Conservation (phyloP, 1,140 invertebrate genomes). For the Rhyacophila brunnea region DNA sequence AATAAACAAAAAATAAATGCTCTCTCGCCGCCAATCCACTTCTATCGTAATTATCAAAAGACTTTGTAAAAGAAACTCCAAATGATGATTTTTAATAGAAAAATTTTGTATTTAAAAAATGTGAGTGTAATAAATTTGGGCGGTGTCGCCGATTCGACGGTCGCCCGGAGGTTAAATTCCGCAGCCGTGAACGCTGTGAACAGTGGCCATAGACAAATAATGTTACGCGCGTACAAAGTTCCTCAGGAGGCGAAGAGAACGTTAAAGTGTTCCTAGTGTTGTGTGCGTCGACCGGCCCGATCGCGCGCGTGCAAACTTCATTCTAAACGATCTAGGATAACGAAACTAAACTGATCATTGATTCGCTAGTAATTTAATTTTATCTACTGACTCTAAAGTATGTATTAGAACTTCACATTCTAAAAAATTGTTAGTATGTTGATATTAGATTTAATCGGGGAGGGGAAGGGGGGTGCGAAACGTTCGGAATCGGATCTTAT, state of each 20-base stretch:
- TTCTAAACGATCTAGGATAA: conserved; percentile 35
- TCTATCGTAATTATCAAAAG: neutral
- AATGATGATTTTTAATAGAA: no score
- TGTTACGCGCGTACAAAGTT: conserved; percentile 34
- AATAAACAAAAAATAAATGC: conserved; percentile 8
- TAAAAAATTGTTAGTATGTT: conserved; percentile 32
- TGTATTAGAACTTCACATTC: conserved; percentile 27
- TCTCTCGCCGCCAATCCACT: conserved; percentile 10
- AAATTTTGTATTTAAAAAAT: neutral
- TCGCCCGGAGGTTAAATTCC: neutral
- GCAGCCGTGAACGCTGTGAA: conserved; percentile 7
- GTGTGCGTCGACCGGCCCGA: conserved; percentile 4
- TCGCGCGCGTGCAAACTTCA: conserved; percentile 21
- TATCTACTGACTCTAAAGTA: conserved; percentile 31
- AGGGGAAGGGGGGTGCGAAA: neutral
- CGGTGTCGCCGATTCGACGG: neutral
- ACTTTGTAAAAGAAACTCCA: neutral
- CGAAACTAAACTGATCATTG: conserved; percentile 19
- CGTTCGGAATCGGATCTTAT: conserved; percentile 25
- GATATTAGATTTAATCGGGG: conserved; percentile 30
- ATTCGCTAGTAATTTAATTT: conserved; percentile 35
- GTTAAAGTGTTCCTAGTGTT: conserved; percentile 30
- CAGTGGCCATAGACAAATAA: conserved; percentile 33
- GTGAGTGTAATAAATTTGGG: neutral
- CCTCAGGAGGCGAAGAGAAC: conserved; percentile 33